Base-by-base conservation (phyloP, 2,797 vertebrate species). In the Denticeps clupeoides region DNA sequence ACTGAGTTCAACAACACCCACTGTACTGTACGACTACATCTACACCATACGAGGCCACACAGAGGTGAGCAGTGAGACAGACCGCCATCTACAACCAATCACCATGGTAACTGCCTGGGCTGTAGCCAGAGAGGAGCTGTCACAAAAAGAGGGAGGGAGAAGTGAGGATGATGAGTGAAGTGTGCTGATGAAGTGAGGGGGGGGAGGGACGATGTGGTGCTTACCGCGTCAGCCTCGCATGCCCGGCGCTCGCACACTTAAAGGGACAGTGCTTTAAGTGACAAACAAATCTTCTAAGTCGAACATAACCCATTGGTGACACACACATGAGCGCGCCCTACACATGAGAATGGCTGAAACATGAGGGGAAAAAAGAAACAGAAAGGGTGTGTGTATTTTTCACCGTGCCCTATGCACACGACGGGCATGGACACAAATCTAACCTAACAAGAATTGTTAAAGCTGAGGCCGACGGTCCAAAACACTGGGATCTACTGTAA, bases 11-110 rank as follows among this genome's bases (percentile, higher is more conserved):
- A 52, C 49, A 59, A 60, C 60, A 63, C 58, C 59, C 51, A 62
- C 51, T 56, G 47, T 33, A 61, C 63, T 43, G 48, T 57, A 63
- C 55, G 49, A 63, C 57, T 60, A 67, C 50, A 62, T 49, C 60
- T 62, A 63, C 60, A 64, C 62, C 28, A 65, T 38, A 68, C 58
- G 58, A 55, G 48, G 55, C 58, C 59, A 64, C 49, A 49, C 40
- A 37, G 7, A 9, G 15, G 37, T 24, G 25, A 24, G 25, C 24
- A 25, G 1, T 25, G 24, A 25, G 22, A 23, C 22, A 23, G 3
- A 23, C 22, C 23, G 22, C 23, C 22, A 23, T 22, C 23, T 10
- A 22, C 12, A 27, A 45, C 41, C 49, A 38, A 47, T 58, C 55
- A 43, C 42, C 46, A 46, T 19, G 26, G 41, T 22, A 48, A 56